Evolutionary conservation across 2,888 invertebrate species (phyloP).

Genomic region (Drosophila monieri): DNA sequence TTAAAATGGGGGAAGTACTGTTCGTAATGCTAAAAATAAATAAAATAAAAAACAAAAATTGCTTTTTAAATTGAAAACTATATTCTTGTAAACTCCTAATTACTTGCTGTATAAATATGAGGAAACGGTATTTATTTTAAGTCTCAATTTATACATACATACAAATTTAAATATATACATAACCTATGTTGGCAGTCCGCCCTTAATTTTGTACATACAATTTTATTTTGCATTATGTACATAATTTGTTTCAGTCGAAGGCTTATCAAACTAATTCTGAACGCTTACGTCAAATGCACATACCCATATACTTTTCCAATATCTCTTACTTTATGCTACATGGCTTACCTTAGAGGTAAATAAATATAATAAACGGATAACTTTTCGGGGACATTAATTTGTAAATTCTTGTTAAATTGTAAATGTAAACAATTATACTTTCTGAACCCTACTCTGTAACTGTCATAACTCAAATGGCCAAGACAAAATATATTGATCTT

Average conservation of each 20-base stretch:
- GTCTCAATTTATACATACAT: slow-evolving; percentile 39
- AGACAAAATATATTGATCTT: not conserved
- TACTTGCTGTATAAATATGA: slow-evolving; percentile 31
- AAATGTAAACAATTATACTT: not conserved
- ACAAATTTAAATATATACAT: slow-evolving; percentile 41
- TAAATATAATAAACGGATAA: slow-evolving; percentile 27
- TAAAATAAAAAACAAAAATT: not conserved
- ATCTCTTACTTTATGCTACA: slow-evolving; percentile 22
- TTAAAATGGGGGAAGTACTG: not conserved
- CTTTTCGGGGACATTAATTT: slow-evolving; percentile 20
- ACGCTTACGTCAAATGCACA: slow-evolving; percentile 41
- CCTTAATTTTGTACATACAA: slow-evolving; percentile 38
- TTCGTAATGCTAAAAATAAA: not conserved
- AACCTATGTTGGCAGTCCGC: slow-evolving; percentile 38
- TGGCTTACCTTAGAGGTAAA: slow-evolving; percentile 29
- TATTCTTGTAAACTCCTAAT: slow-evolving; percentile 5
- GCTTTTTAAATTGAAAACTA: slow-evolving; percentile 5
- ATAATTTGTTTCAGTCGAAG: slow-evolving; percentile 41
- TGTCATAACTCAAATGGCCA: not conserved
- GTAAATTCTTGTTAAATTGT: not conserved
- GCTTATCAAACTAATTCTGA: slow-evolving; percentile 41
- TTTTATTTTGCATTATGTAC: slow-evolving; percentile 37
- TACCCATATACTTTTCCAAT: slow-evolving; percentile 28
- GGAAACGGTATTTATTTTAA: slow-evolving; percentile 39
- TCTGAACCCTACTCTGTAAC: not conserved